These are phyloP conservation scores for Cyprinus carpio DNA, from an alignment of 2,113 vertebrate genomes.

Conservation along the genomic window DNA sequence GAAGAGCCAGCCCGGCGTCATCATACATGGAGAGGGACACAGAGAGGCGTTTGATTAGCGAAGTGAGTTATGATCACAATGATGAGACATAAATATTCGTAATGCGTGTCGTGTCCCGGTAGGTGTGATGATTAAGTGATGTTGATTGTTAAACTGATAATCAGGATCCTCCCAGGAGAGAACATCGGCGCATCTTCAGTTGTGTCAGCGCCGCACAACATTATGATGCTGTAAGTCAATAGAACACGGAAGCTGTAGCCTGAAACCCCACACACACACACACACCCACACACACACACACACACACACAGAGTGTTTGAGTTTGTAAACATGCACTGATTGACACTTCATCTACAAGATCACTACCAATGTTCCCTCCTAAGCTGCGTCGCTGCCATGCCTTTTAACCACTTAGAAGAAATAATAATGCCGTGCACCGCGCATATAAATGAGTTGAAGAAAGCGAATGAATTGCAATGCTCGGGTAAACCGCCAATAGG, in stretches of 20 bases:
- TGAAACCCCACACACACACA: constrained; percentile 18
- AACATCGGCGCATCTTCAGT: constrained; percentile 42
- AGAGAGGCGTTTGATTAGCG: constrained; percentile 53
- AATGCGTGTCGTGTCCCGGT: constrained; percentile 12
- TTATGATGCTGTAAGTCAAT: constrained; percentile 28
- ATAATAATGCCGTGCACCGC: too few relatives aligned
- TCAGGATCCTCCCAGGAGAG: constrained; percentile 43
- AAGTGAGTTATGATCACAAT: constrained; percentile 45
- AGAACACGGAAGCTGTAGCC: too few relatives aligned
- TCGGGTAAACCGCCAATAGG: too few relatives aligned
- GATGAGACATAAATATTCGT: constrained; percentile 56
- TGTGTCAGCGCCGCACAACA: constrained; percentile 19
- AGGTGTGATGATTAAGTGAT: constrained; percentile 39
- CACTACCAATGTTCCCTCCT: too few relatives aligned
- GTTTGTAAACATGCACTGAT: too few relatives aligned
- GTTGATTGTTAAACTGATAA: constrained; percentile 49
- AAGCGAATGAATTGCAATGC: too few relatives aligned
- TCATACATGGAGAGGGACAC: constrained; percentile 41
- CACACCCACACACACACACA: constrained; percentile 19
- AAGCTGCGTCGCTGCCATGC: too few relatives aligned
- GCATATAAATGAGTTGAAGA: too few relatives aligned
- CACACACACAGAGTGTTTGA: constrained; percentile 1
- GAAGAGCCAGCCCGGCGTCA: background rate
- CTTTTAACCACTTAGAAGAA: too few relatives aligned
- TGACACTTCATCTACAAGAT: too few relatives aligned